Evolutionary conservation across 2,797 vertebrate genomes (phyloP).

Genomic region (Sparidentex hasta): DNA sequence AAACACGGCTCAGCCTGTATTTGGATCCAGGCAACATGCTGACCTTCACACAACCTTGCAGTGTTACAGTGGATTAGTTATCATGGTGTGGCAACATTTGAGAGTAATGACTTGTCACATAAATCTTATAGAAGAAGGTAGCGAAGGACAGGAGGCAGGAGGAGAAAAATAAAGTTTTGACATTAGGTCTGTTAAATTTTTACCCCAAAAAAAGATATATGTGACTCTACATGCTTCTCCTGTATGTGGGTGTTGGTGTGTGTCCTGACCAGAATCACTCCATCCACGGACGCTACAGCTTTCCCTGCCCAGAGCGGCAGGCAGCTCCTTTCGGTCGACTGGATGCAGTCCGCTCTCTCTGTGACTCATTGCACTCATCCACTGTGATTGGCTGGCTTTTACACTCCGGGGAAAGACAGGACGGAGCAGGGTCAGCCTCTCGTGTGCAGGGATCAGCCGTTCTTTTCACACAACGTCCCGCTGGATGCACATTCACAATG

Average conservation of each 20-base stretch:
- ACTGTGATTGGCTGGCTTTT: slow-evolving; percentile 76
- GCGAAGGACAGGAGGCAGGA: background rate
- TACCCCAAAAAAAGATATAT: background rate
- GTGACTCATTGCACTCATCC: slow-evolving; percentile 70
- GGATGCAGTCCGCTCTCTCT: slow-evolving; percentile 54
- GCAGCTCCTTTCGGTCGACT: slow-evolving; percentile 73
- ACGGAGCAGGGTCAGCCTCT: slow-evolving; percentile 61
- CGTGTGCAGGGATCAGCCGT: slow-evolving; percentile 67
- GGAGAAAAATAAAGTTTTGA: background rate
- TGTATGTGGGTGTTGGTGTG: slow-evolving; percentile 34
- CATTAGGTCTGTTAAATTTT: background rate
- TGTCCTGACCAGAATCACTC: slow-evolving; percentile 35
- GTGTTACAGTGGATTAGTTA: slow-evolving; percentile 18
- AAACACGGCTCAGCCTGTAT: slow-evolving; percentile 19
- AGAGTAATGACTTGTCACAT: slow-evolving; percentile 21
- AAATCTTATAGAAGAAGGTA: slow-evolving; percentile 11
- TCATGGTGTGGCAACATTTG: slow-evolving; percentile 20
- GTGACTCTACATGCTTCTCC: background rate
- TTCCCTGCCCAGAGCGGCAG: slow-evolving; percentile 59
- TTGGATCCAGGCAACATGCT: slow-evolving; percentile 14
- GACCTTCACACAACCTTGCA: slow-evolving; percentile 81
- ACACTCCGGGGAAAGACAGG: slow-evolving; percentile 65
- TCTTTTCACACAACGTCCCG: slow-evolving; percentile 59
- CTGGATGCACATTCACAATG: slow-evolving; percentile 52
- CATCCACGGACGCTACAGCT: slow-evolving; percentile 40